A percentile compares a stretch with the other conserved stretches of the same genome.
phyloP scores from a whole-genome alignment of 2,113 vertebrate species.

The Chlorodrepanis virens region DNA sequence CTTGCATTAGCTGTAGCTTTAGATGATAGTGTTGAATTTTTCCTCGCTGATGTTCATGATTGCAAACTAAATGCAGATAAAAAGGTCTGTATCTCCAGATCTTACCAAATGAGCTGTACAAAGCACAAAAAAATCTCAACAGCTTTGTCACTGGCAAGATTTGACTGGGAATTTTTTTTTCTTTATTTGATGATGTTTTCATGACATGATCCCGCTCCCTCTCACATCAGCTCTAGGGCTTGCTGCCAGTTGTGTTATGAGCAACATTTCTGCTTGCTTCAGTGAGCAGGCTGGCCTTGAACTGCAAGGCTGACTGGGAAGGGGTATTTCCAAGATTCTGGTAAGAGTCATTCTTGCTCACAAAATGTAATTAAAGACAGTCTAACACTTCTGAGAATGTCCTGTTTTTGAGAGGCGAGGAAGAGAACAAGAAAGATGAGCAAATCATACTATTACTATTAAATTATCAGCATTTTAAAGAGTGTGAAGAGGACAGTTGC shows the following conservation, averaged over 20 bases:
- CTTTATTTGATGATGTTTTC: neutral
- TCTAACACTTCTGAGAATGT: neutral
- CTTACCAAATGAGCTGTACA: neutral
- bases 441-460: neutral
- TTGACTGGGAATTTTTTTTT: neutral
- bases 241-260: neutral
- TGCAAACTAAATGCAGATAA: neutral
- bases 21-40: neutral
- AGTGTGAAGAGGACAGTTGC: neutral
- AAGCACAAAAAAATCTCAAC: neutral
- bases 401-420: neutral
- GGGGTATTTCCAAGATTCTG: constrained; percentile 7
- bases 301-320: neutral
- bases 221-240: neutral
- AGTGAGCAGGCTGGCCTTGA: neutral
- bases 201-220: neutral
- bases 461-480: neutral
- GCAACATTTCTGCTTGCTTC: neutral
- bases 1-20: neutral
- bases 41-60: neutral
- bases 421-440: neutral
- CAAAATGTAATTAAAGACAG: neutral
- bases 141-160: neutral
- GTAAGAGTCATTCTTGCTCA: neutral
- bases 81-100: neutral